These are phyloP conservation scores for Spicauda simplicius DNA, from an alignment of 2,888 invertebrate species.

Conservation along the genomic window DNA sequence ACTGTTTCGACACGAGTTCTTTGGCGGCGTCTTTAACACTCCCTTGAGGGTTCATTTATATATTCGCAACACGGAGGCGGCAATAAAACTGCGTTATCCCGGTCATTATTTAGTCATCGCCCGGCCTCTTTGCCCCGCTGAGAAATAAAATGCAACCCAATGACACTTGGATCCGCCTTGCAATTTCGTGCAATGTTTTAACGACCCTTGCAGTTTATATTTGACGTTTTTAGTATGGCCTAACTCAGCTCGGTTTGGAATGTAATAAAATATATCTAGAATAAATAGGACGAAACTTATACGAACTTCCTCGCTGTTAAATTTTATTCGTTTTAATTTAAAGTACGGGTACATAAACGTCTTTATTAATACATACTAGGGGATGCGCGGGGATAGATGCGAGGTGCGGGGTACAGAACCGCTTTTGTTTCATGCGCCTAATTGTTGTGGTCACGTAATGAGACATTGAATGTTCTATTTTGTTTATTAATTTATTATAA, in stretches of 20 bases:
- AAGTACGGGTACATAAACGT: too few species aligned
- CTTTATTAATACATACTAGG: too few species aligned
- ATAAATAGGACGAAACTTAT: too few species aligned
- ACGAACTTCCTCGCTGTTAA: too few species aligned
- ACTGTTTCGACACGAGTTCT: slow-evolving; percentile 81
- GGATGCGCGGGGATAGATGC: too few species aligned
- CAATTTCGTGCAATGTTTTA: slow-evolving; percentile 39
- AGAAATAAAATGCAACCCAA: slow-evolving; percentile 79
- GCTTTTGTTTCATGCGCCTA: too few species aligned
- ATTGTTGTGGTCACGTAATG: too few species aligned
- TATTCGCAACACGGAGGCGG: slow-evolving; percentile 82
- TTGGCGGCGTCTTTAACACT: slow-evolving; percentile 82
- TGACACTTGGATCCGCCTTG: slow-evolving; percentile 53
- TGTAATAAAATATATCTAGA: not conserved
- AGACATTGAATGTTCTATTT: too few species aligned
- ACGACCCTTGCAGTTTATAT: slow-evolving; percentile 15
- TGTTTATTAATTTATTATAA: too few species aligned
- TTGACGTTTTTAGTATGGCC: slow-evolving; percentile 2
- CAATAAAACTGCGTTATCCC: slow-evolving; percentile 84
- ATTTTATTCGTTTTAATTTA: too few species aligned
- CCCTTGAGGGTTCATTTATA: slow-evolving; percentile 82
- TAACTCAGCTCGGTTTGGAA: not conserved
- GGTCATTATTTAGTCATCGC: slow-evolving; percentile 85
- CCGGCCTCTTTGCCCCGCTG: slow-evolving; percentile 61
- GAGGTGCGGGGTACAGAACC: too few species aligned